Conservation (phyloP, 2,888 invertebrate species). For the Lobophora halterata region DNA sequence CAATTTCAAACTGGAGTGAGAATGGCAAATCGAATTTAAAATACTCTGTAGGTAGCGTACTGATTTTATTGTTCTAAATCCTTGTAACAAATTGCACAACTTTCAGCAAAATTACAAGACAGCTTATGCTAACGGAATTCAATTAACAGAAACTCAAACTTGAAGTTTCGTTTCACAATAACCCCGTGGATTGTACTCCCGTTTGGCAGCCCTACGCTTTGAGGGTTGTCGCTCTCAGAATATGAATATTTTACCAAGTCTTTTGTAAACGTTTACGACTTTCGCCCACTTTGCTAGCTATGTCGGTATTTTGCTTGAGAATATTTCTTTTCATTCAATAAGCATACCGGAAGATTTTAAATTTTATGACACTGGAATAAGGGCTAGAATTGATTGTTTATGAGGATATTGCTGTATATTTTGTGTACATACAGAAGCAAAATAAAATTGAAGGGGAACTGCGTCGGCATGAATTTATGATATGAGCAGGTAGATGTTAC, state of each 20-base stretch:
- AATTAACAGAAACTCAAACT: slow-evolving; percentile 24
- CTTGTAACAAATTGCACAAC: slow-evolving; percentile 16
- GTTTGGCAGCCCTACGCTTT: slow-evolving; percentile 25
- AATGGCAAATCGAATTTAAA: slow-evolving; percentile 15
- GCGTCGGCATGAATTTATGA: slow-evolving; percentile 23
- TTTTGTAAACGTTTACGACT: slow-evolving; percentile 48
- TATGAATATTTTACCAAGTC: slow-evolving; percentile 54
- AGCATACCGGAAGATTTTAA: slow-evolving; percentile 16
- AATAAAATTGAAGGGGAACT: slow-evolving; percentile 13
- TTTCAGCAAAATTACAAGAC: slow-evolving; percentile 14
- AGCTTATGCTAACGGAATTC: slow-evolving; percentile 19
- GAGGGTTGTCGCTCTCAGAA: slow-evolving; percentile 32
- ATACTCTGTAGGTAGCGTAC: slow-evolving; percentile 9
- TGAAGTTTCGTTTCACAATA: slow-evolving; percentile 15
- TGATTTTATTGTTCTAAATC: slow-evolving; percentile 16
- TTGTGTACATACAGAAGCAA: neutral
- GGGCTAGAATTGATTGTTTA: slow-evolving; percentile 23
- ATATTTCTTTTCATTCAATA: slow-evolving; percentile 28
- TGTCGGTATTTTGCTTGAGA: slow-evolving; percentile 35
- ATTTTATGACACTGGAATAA: slow-evolving; percentile 19
- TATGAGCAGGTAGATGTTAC: slow-evolving; percentile 12
- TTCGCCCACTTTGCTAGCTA: slow-evolving; percentile 39
- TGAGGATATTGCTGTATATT: neutral
- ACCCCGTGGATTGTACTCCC: slow-evolving; percentile 11
- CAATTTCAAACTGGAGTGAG: slow-evolving; percentile 2